A percentile compares a stretch with the other conserved stretches of the same genome.
Evolutionary conservation across 2,888 invertebrate genomes (phyloP).

Genomic region (Mythimna albipuncta): DNA sequence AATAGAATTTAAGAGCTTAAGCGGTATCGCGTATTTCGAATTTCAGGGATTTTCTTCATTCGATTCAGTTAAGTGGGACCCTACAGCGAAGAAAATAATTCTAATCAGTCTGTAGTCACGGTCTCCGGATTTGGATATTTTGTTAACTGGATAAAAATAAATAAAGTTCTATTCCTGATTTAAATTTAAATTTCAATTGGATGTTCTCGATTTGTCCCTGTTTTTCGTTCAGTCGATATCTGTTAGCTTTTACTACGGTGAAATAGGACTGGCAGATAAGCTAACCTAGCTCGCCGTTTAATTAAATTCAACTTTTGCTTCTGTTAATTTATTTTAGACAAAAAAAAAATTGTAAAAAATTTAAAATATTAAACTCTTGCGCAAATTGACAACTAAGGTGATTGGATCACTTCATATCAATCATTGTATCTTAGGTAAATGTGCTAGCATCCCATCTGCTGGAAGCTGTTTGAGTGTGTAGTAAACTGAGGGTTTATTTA

Average conservation of each 20-base stretch:
- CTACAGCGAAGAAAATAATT: constrained; percentile 6
- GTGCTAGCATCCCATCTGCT: constrained; percentile 52
- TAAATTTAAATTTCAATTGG: constrained; percentile 52
- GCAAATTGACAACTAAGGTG: constrained; percentile 11
- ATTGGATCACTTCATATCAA: constrained; percentile 27
- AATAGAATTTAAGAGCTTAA: constrained; percentile 43
- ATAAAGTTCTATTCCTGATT: constrained; percentile 13
- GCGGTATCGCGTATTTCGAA: background rate
- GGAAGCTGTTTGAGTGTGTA: constrained; percentile 70
- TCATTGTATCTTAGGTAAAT: constrained; percentile 54
- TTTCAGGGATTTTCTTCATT: constrained; percentile 15
- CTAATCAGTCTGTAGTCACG: constrained; percentile 22
- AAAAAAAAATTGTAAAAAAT: background rate
- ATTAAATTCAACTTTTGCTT: constrained; percentile 33
- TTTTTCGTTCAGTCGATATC: constrained; percentile 36
- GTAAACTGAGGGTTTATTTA: constrained; percentile 77
- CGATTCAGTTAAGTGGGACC: constrained; percentile 1
- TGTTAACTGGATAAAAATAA: constrained; percentile 18
- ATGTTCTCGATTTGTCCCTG: constrained; percentile 40
- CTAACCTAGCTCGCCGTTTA: constrained; percentile 21
- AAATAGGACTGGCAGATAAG: constrained; percentile 18
- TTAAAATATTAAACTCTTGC: background rate
- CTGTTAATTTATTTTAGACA: constrained; percentile 28
- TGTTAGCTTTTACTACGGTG: constrained; percentile 37
- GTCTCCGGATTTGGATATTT: constrained; percentile 1